Evolutionary conservation across 2,113 vertebrate species (phyloP).

Genomic region (Solea senegalensis): DNA sequence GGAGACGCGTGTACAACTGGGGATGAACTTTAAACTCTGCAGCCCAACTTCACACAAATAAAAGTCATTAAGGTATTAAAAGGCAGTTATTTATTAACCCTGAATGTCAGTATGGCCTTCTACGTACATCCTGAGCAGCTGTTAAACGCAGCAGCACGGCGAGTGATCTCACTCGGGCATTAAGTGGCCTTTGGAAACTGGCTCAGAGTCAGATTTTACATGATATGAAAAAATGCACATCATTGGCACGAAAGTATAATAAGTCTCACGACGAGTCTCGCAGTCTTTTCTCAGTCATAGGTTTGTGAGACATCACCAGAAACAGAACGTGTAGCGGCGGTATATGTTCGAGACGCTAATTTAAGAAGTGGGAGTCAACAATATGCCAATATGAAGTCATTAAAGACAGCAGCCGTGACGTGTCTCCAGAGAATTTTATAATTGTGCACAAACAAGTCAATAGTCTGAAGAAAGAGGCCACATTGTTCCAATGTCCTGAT

Average conservation of each 20-base stretch:
- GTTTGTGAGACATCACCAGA: constrained; percentile 6
- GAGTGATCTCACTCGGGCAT: constrained; percentile 35
- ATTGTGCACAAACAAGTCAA: too few species aligned
- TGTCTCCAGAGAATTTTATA: not conserved
- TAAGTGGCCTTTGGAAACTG: constrained; percentile 50
- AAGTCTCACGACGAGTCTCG: not conserved
- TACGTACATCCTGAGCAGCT: constrained; percentile 51
- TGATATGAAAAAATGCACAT: constrained; percentile 48
- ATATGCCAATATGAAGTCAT: constrained; percentile 23
- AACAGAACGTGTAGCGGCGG: constrained; percentile 37
- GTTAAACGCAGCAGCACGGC: constrained; percentile 23
- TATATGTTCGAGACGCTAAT: constrained; percentile 52
- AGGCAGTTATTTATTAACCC: constrained; percentile 62
- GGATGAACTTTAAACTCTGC: constrained; percentile 36
- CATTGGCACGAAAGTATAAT: not conserved
- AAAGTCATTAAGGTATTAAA: constrained; percentile 49
- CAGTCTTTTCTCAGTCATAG: constrained; percentile 13
- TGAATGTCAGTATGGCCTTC: constrained; percentile 30
- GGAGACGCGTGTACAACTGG: constrained; percentile 9
- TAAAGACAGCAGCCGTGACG: not conserved
- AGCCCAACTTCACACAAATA: constrained; percentile 23
- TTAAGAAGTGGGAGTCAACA: constrained; percentile 47
- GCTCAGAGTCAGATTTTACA: constrained; percentile 35
- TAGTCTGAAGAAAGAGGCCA: too few species aligned
- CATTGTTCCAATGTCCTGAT: too few species aligned